Base-by-base conservation (phyloP, 2,888 invertebrate genomes). In the Pheosia gnoma region DNA sequence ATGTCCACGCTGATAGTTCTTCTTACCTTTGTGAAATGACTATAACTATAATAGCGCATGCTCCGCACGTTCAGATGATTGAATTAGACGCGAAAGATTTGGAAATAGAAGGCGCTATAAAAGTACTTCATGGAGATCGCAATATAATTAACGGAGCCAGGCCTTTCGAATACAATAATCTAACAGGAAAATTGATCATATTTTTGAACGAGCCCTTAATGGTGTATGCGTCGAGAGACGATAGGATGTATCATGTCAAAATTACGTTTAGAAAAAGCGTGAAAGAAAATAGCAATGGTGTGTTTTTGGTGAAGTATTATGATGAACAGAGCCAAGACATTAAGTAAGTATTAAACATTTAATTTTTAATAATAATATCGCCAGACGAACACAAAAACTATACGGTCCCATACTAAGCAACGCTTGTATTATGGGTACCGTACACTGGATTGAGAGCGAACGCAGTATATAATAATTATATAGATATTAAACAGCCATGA, bases 11-110 rank as follows among this genome's bases (percentile, higher is more conserved):
- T 36, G 81, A 80, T 2, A 74, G 68, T 47, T 85, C 86, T 43
- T 89, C 85, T 74, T 93, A 88, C 59, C 85, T 91, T 52, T 89
- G 92, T 80, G 86, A 89, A 54, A 71, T 91, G 55, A 79, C 80
- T 3, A 90, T 93, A 63, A 89, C 89, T 6, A 81, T 93, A 11
- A 91, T 93, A 57, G 89, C 90, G 0, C 90, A 90, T 52, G 85
- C 83, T 3, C 89, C 88, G 0, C 83, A 87, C 60, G 86, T 91
- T 9, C 80, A 77, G 57, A 62, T 85, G 7, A 89, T 93, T 49
- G 89, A 87, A 57, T 70, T 93, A 36, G 88, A 91, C 47, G 89
- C 90, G 3, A 86, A 81, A 59, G 85, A 89, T 57, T 74, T 93
- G 62, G 80, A 85, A 37, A 83, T 93, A 11, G 70, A 78, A 49